These are phyloP conservation scores for Petrocephalus zakoni DNA, from an alignment of 2,113 vertebrate species.

Conservation along the genomic window DNA sequence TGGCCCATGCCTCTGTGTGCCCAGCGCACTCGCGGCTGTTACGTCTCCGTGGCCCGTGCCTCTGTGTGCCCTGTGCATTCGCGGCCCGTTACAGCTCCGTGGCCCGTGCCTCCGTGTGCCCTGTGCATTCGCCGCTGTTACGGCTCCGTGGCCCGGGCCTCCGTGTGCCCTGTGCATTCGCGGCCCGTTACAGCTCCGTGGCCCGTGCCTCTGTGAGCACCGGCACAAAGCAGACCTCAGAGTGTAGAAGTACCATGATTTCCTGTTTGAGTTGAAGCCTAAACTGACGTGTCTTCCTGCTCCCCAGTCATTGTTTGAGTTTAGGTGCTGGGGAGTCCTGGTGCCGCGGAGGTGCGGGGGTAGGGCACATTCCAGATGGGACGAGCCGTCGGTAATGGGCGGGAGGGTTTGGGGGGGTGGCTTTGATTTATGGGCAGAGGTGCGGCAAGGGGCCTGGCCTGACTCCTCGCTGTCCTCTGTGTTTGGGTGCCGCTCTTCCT, in stretches of 20 bases:
- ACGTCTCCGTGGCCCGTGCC: no score
- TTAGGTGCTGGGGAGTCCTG: not conserved
- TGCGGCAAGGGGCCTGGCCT: not conserved
- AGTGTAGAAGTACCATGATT: not conserved
- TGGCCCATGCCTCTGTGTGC: no score
- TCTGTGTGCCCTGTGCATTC: no score
- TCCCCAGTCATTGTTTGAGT: not conserved
- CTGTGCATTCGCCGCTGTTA: no score
- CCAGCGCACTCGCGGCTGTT: no score
- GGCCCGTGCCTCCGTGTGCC: no score
- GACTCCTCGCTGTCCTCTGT: not conserved
- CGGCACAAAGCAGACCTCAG: not conserved
- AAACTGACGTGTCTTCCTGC: not conserved
- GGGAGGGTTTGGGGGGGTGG: not conserved
- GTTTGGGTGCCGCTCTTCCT: conserved; percentile 9
- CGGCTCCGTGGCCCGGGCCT: no score
- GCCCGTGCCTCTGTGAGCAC: not conserved
- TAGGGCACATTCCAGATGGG: not conserved
- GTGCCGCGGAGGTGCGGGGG: not conserved
- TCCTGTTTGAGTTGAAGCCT: not conserved
- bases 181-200: not conserved
- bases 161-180: not conserved
- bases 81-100: no score
- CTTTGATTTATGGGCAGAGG: not conserved
- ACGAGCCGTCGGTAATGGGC: not conserved